These are phyloP conservation scores for Merluccius polli DNA, from an alignment of 2,797 vertebrate genomes.

Conservation along the genomic window DNA sequence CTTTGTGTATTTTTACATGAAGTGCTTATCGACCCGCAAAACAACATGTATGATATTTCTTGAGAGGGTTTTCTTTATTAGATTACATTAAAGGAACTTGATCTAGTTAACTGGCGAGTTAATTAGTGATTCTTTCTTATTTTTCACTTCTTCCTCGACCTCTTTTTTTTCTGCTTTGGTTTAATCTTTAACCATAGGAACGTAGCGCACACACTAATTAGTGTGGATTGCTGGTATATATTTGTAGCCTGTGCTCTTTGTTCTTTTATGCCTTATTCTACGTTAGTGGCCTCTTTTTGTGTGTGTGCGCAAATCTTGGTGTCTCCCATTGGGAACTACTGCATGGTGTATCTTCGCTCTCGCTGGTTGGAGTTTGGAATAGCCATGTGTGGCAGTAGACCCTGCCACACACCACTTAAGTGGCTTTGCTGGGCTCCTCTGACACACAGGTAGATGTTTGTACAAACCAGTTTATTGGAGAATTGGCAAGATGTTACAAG, in stretches of 20 bases:
- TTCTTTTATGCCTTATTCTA: constrained; percentile 1
- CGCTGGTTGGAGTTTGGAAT: not conserved
- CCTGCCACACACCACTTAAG: too few relatives aligned
- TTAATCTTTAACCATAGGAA: constrained; percentile 40
- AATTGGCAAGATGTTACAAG: not conserved
- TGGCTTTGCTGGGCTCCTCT: too few relatives aligned
- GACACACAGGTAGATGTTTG: too few relatives aligned
- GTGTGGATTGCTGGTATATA: not conserved
- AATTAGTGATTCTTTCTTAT: not conserved
- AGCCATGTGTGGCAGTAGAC: not conserved
- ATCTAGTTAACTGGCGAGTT: not conserved
- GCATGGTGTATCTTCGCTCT: not conserved
- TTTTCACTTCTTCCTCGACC: not conserved
- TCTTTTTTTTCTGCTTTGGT: not conserved
- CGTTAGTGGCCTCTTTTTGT: not conserved
- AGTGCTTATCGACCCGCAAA: not conserved
- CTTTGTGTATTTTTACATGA: not conserved
- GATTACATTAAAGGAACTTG: not conserved
- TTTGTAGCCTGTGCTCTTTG: not conserved
- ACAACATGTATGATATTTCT: not conserved
- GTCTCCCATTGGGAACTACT: not conserved
- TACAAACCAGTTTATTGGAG: too few relatives aligned
- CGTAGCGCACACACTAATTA: not conserved
- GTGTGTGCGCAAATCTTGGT: not conserved
- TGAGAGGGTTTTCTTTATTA: not conserved